A percentile compares a stretch with the other conserved stretches of the same genome.
Evolutionary conservation across 1,140 invertebrate species (phyloP).

Genomic region (Adelges cooleyi): DNA sequence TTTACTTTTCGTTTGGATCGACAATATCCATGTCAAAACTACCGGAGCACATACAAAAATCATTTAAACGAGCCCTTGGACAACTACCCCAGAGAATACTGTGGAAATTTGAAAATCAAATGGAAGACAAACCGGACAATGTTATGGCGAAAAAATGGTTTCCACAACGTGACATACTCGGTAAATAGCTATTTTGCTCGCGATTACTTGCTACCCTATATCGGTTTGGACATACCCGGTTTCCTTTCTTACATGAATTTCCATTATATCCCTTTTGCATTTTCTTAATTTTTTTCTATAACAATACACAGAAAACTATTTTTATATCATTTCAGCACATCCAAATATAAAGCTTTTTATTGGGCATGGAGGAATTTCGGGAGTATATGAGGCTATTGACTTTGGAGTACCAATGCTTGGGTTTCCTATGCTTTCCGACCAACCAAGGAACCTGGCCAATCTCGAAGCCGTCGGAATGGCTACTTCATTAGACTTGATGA

Average conservation of each 20-base stretch:
- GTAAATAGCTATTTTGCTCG: constrained; percentile 13
- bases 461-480: too few relatives aligned
- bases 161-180: constrained; percentile 30
- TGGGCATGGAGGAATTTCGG: constrained; percentile 50
- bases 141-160: constrained; percentile 26
- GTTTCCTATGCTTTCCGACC: constrained; percentile 49
- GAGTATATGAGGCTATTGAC: constrained; percentile 46
- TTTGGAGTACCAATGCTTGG: constrained; percentile 47
- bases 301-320: too few relatives aligned
- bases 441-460: constrained; percentile 32
- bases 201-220: too few relatives aligned
- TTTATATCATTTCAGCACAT: constrained; percentile 38
- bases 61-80: constrained; percentile 35
- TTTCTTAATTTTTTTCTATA: too few relatives aligned
- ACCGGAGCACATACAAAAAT: constrained; percentile 35
- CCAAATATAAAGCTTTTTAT: constrained; percentile 47
- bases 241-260: neutral
- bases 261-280: neutral
- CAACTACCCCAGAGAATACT: constrained; percentile 47
- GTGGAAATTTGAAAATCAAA: constrained; percentile 53
- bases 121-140: constrained; percentile 4
- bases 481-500: too few relatives aligned
- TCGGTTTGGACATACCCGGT: too few relatives aligned
- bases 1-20: constrained; percentile 58
- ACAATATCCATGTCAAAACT: constrained; percentile 28